Conservation (phyloP, 2,797 vertebrate genomes). For the Fistularia tabacaria region DNA sequence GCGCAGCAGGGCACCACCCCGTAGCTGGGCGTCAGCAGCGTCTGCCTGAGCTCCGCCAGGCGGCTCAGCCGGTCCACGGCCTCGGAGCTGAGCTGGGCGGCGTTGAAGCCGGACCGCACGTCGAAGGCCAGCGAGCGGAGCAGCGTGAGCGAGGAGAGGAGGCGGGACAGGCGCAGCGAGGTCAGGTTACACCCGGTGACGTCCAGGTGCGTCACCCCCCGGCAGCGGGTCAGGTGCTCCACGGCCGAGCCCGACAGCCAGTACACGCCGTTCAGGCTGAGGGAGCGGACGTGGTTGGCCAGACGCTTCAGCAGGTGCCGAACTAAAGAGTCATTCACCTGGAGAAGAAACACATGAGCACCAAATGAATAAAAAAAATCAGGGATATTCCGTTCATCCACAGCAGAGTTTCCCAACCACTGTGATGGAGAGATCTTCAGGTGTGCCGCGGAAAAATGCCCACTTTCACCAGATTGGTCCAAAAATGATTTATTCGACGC, state of each 20-base stretch:
- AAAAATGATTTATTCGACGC: no score
- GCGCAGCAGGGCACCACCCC: constrained; percentile 93
- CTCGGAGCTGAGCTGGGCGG: constrained; percentile 84
- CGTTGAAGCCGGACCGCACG: constrained; percentile 83
- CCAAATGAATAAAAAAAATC: background rate
- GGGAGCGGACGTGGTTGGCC: constrained; percentile 81
- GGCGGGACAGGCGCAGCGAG: constrained; percentile 84
- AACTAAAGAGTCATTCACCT: constrained; percentile 84
- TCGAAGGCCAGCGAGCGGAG: constrained; percentile 89
- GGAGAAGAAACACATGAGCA: constrained; percentile 4
- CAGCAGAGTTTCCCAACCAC: no score
- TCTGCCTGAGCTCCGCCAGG: constrained; percentile 88
- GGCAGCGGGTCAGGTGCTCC: constrained; percentile 83
- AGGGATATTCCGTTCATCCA: background rate
- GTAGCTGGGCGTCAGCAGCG: constrained; percentile 87
- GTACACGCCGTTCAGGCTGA: constrained; percentile 91
- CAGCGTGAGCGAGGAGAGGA: constrained; percentile 81
- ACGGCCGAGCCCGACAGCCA: constrained; percentile 85
- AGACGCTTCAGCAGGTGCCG: constrained; percentile 79
- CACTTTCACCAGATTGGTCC: no score
- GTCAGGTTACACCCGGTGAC: constrained; percentile 88
- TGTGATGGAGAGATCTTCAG: no score
- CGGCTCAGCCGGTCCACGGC: constrained; percentile 87
- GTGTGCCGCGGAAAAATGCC: no score
- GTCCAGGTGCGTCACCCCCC: constrained; percentile 83